A percentile compares a stretch with the other conserved stretches of the same genome.
These are phyloP conservation scores for Lithophane socia DNA, from an alignment of 2,888 invertebrate species.

Conservation along the genomic window DNA sequence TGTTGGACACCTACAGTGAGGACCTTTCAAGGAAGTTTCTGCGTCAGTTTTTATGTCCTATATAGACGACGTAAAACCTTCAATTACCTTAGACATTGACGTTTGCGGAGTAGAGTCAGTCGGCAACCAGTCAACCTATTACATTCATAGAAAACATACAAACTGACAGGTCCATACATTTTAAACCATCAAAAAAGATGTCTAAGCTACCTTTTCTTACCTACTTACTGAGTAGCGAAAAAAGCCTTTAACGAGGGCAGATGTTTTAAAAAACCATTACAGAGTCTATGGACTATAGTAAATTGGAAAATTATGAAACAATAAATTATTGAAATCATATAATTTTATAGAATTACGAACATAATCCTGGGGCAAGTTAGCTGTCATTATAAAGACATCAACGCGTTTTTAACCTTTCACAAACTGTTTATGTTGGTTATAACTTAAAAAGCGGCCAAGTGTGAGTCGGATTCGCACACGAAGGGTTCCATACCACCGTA, in stretches of 20 bases:
- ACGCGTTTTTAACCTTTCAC: slow-evolving; percentile 62
- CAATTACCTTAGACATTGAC: background rate
- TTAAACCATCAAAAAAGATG: background rate
- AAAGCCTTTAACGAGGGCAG: slow-evolving; percentile 46
- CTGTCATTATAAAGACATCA: slow-evolving; percentile 76
- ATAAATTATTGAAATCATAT: slow-evolving; percentile 59
- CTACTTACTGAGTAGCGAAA: slow-evolving; percentile 19
- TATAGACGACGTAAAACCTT: background rate
- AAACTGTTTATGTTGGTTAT: slow-evolving; percentile 4
- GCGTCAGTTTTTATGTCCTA: background rate
- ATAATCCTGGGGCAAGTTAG: slow-evolving; percentile 36
- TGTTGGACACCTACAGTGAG: background rate
- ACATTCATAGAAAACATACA: background rate
- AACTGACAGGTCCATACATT: background rate
- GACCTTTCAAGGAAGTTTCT: background rate
- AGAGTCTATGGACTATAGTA: slow-evolving; percentile 14
- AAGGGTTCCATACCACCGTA: background rate
- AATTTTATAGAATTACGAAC: slow-evolving; percentile 54
- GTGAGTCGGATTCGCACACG: too few relatives aligned
- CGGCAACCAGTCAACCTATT: background rate
- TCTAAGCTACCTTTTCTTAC: background rate
- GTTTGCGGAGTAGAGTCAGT: background rate
- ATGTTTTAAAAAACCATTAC: slow-evolving; percentile 58
- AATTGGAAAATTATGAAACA: slow-evolving; percentile 52
- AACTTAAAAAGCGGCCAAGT: background rate